Conservation (phyloP, 1,140 invertebrate genomes). For the Drosophila fuyamai region DNA sequence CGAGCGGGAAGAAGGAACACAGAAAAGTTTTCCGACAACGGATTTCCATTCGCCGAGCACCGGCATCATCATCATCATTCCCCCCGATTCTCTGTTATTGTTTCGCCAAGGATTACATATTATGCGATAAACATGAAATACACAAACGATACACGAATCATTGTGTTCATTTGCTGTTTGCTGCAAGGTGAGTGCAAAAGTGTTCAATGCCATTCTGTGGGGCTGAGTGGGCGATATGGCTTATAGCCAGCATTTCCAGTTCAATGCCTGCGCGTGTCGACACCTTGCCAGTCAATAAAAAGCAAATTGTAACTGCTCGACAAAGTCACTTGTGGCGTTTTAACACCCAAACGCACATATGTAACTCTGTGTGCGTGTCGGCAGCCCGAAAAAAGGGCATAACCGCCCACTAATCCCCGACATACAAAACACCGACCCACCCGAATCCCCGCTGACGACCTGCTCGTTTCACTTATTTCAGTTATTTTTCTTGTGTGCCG, state of each 20-base stretch:
- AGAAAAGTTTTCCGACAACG: slow-evolving; percentile 41
- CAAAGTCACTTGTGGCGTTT: slow-evolving; percentile 79
- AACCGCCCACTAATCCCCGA: slow-evolving; percentile 47
- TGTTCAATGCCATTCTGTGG: slow-evolving; percentile 13
- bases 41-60: slow-evolving; percentile 33
- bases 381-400: slow-evolving; percentile 29
- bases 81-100: slow-evolving; percentile 37
- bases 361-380: slow-evolving; percentile 57
- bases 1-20: slow-evolving; percentile 9
- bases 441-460: slow-evolving; percentile 17
- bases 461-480: slow-evolving; percentile 65
- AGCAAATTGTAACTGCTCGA: slow-evolving; percentile 80
- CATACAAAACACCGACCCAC: slow-evolving; percentile 3
- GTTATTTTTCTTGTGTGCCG: slow-evolving; percentile 64
- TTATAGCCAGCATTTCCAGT: slow-evolving; percentile 46
- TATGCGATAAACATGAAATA: slow-evolving; percentile 82
- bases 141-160: slow-evolving; percentile 75
- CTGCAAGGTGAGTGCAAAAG: slow-evolving; percentile 78
- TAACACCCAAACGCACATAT: slow-evolving; percentile 71
- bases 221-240: neutral
- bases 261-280: slow-evolving; percentile 49
- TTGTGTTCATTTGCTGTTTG: slow-evolving; percentile 79
- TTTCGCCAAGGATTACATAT: slow-evolving; percentile 71
- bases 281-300: slow-evolving; percentile 80
- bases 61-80: slow-evolving; percentile 49